Percentiles rank a stretch among this genome's conserved stretches.
Conservation (phyloP, 2,113 vertebrate species). For the Calyptommatus sinebrachiatus region DNA sequence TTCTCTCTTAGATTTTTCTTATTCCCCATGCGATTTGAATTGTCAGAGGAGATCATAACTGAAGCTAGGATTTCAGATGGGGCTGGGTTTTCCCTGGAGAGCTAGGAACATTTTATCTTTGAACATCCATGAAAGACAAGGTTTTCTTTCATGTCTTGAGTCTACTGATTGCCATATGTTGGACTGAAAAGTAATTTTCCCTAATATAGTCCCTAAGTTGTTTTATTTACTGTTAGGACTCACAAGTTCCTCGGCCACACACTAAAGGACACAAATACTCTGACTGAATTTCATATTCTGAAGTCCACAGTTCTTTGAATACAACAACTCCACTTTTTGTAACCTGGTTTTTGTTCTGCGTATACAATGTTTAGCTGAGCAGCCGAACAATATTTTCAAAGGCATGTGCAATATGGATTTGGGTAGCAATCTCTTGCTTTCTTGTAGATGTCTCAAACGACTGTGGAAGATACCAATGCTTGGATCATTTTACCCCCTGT, state of each 20-base stretch:
- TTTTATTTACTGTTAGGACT: not conserved
- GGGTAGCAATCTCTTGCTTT: not conserved
- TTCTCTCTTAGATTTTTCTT: not conserved
- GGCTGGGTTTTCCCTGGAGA: not conserved
- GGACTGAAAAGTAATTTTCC: not conserved
- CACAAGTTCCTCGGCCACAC: not conserved
- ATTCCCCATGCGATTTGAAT: not conserved
- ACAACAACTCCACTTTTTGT: not conserved
- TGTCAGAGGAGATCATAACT: not conserved
- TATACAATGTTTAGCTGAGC: not conserved
- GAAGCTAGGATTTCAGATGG: not conserved
- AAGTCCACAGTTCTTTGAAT: not conserved
- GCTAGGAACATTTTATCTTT: not conserved
- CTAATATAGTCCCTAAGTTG: not conserved
- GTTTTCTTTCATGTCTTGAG: conserved; percentile 8
- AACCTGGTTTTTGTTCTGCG: not conserved
- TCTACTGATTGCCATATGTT: not conserved
- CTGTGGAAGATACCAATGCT: not conserved
- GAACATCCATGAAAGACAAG: not conserved
- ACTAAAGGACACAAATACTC: not conserved
- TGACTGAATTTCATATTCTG: not conserved
- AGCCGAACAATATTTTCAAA: not conserved
- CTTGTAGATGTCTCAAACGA: not conserved
- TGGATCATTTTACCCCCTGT: not conserved
- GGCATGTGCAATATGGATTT: not conserved